Evolutionary conservation across 2,797 vertebrate genomes (phyloP), one percentile per base, ranked within the genome.

Genomic region (Lutjanus campechanus): DNA sequence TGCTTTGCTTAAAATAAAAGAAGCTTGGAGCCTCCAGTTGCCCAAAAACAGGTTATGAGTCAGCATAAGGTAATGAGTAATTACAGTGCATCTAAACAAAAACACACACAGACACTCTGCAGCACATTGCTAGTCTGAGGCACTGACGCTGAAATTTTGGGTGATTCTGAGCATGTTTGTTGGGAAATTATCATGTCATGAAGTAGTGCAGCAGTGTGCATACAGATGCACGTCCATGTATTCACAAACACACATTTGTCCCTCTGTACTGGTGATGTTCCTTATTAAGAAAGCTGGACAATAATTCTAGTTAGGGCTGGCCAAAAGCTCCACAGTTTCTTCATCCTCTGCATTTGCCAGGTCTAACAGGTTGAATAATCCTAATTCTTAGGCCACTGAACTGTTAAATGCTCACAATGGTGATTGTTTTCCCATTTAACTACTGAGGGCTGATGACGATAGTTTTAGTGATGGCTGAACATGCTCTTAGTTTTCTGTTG

Each of bases 21-120:
- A 15, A 68, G 53, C 69, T 67, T 0, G 13, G 19, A 70, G 68
- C 36, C 1, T 78, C 47, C 25, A 60, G 15, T 56, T 73, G 43
- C 20, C 20, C 49, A 10, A 68, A 81, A 85, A 77, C 67, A 88
- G 67, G 51, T 72, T 73, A 63, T 82, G 76, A 84, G 53, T 86
- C 88, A 88, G 51, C 1, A 3, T 72, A 50, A 71, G 54, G 40
- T 74, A 77, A 80, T 81, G 44, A 62, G 50, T 65, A 56, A 88
- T 85, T 82, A 69, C 46, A 68, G 49, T 46, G 68, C 47, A 79
- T 72, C 22, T 53, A 71, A 86, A 82, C 62, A 61, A 59, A 69
- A 17, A 60, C 25, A 64, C 76, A 67, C 10, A 17, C 19, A 77
- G 9, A 17, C 63, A 74, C 25, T 22, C 15, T 67, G 22, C 25